phyloP scores from a whole-genome alignment of 2,113 vertebrate genomes.

The Ameiurus melas region DNA sequence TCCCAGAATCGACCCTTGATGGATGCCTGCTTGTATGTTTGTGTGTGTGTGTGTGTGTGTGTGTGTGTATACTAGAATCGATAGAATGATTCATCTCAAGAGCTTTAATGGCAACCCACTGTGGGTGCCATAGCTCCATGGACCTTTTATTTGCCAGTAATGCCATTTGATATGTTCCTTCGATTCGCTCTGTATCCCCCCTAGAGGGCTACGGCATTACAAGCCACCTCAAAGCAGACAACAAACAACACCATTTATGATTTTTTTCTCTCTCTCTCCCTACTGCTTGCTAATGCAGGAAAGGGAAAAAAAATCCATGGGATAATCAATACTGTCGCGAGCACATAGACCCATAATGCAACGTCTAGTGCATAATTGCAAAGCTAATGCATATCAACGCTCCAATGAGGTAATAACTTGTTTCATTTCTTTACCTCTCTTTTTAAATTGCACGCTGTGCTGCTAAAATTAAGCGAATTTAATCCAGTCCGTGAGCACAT shows the following conservation, averaged over 20 bases:
- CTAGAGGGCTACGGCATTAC: slow-evolving; percentile 23
- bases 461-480: not conserved
- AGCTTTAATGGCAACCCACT: slow-evolving; percentile 59
- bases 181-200: slow-evolving; percentile 31
- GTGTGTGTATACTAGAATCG: slow-evolving; percentile 53
- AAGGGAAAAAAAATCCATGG: slow-evolving; percentile 13
- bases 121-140: slow-evolving; percentile 50
- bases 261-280: not conserved
- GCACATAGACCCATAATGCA: slow-evolving; percentile 35
- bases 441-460: not conserved
- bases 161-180: slow-evolving; percentile 48
- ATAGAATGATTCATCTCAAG: slow-evolving; percentile 67
- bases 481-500: not conserved
- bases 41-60: slow-evolving; percentile 11
- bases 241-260: slow-evolving; percentile 44
- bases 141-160: slow-evolving; percentile 54
- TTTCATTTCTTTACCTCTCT: slow-evolving; percentile 22
- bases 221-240: slow-evolving; percentile 35
- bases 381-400: slow-evolving; percentile 42
- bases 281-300: slow-evolving; percentile 38
- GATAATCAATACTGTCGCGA: slow-evolving; percentile 40
- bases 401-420: slow-evolving; percentile 31
- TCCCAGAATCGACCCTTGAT: slow-evolving; percentile 61
- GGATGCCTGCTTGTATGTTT: slow-evolving; percentile 53
- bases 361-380: slow-evolving; percentile 29